Base-by-base conservation (phyloP, 2,888 invertebrate species). In the Parnassius smintheus region DNA sequence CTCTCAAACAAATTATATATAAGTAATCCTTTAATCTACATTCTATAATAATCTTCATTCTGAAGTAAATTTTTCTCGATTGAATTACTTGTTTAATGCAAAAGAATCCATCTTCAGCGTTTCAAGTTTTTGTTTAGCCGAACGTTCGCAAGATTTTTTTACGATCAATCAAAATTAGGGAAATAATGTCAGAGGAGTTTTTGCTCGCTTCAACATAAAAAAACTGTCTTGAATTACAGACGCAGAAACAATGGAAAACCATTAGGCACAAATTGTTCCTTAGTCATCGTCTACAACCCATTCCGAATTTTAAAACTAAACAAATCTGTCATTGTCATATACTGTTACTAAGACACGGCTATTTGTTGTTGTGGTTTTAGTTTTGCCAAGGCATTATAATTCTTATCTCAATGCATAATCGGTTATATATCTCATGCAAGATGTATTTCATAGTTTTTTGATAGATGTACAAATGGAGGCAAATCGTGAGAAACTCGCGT, bases 401-500 rank as follows among this genome's bases (percentile, higher is more conserved):
- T 73, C 67, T 70, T 78, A 74, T 50, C 18, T 0, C 2, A 59
- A n/a, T 8, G 25, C 54, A 44, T 53, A 45, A 44, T 56, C 55
- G 64, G 35, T 35, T 53, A 8, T 50, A 51, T 46, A 12, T 13
- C 9, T 11, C 44, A 59, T 41, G 13, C 12, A 10, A 18, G 35
- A 42, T 12, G 55, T 18, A 13, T 48, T 48, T 59, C 18, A 61
- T 60, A 56, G 49, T 67, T 68, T 67, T 70, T 56, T 56, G 35
- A 74, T 70, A 66, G 56, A 55, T 68, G 66, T 68, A 72, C 71
- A 75, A 76, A 51, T 74, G 67, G 70, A 72, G 75, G 74, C 71
- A 78, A 81, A 83, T 85, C 82, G 86, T 88, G 88, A 81, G 87
- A 88, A 86, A 81, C 76, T 72, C 70, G 81, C 75, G 82, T 83